A percentile compares a stretch with the other conserved stretches of the same genome.
Evolutionary conservation across 2,113 vertebrate species (phyloP).

Genomic region (Gavialis gangeticus): DNA sequence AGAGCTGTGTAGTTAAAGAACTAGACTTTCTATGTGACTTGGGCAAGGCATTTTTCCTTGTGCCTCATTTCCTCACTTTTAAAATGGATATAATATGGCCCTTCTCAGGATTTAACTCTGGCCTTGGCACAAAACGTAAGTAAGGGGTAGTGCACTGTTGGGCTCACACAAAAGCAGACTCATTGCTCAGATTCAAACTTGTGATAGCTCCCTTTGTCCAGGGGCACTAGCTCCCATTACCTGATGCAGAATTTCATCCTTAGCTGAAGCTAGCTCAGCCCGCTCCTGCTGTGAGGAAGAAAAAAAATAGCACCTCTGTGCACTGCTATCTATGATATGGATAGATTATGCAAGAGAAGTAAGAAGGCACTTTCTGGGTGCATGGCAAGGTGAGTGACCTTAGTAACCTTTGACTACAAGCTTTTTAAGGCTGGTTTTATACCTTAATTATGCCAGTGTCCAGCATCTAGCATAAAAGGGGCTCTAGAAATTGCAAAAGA

Average conservation of each 20-base stretch:
- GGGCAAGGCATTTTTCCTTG: not conserved
- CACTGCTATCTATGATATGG: not conserved
- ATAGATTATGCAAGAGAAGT: not conserved
- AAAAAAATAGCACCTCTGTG: too few species aligned
- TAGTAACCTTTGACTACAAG: accelerated
- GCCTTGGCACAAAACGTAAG: not conserved
- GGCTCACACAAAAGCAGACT: not conserved
- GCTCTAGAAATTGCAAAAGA: not conserved
- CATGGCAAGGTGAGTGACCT: not conserved
- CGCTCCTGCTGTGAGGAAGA: too few species aligned
- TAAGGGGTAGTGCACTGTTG: not conserved
- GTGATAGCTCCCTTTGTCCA: not conserved
- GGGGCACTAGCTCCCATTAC: not conserved
- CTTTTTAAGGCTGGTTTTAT: accelerated
- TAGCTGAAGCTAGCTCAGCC: not conserved
- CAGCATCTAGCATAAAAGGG: not conserved
- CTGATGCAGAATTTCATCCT: not conserved
- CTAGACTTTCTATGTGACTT: not conserved
- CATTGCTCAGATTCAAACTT: not conserved
- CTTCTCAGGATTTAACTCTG: not conserved
- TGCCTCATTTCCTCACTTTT: not conserved
- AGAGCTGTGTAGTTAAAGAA: not conserved
- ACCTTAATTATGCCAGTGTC: not conserved
- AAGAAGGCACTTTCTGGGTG: not conserved
- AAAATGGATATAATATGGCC: not conserved